phyloP scores from a whole-genome alignment of 2,888 invertebrate genomes.

The Gymnosoma rotundatum region DNA sequence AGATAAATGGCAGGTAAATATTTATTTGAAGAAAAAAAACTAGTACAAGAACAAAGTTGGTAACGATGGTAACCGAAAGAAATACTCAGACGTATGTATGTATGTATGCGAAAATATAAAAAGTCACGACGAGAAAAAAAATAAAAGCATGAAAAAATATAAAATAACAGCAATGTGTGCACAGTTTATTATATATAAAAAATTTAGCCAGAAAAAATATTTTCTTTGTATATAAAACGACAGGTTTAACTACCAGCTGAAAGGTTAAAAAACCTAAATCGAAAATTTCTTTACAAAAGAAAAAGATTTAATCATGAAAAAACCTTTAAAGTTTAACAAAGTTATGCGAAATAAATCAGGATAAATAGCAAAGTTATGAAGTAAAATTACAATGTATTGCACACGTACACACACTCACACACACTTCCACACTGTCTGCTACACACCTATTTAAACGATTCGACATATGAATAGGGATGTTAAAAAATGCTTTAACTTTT shows the following conservation, averaged over 20 bases:
- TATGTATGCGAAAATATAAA: too few relatives aligned
- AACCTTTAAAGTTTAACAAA: constrained; percentile 36
- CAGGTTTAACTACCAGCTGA: not conserved
- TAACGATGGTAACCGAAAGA: constrained; percentile 50
- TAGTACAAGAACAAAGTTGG: not conserved
- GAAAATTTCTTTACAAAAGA: not conserved
- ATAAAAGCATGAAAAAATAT: constrained; percentile 34
- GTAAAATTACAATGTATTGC: not conserved
- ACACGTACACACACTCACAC: not conserved
- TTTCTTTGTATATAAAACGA: not conserved
- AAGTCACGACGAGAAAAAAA: not conserved
- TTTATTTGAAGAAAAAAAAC: constrained; percentile 12
- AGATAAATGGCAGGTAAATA: constrained; percentile 59
- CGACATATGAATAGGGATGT: not conserved
- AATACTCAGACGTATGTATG: not conserved
- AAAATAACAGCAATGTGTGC: not conserved
- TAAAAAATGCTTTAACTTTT: not conserved
- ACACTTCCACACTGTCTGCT: not conserved
- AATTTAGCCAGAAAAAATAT: not conserved
- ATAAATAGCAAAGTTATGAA: constrained; percentile 36
- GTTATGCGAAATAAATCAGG: constrained; percentile 46
- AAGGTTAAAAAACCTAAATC: not conserved
- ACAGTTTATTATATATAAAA: too few relatives aligned
- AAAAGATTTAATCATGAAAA: constrained; percentile 37
- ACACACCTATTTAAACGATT: not conserved